Evolutionary conservation across 2,888 invertebrate genomes (phyloP).

Genomic region (Acrobasis repandana): DNA sequence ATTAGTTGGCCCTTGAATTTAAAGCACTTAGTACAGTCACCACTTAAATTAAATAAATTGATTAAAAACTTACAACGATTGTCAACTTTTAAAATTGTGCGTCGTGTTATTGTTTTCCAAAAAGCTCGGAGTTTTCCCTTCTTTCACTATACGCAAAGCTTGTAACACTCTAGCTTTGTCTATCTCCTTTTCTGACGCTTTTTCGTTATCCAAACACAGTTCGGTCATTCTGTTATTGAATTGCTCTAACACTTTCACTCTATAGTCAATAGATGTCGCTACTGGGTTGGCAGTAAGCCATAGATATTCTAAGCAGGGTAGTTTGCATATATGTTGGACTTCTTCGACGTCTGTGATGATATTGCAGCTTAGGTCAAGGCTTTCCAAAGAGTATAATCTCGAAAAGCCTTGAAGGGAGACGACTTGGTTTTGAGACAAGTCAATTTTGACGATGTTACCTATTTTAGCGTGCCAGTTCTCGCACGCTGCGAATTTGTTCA

Average conservation of each 20-base stretch:
- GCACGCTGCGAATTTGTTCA: constrained; percentile 89
- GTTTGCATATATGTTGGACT: constrained; percentile 88
- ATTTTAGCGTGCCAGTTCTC: constrained; percentile 92
- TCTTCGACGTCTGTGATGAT: constrained; percentile 90
- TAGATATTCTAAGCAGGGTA: constrained; percentile 95
- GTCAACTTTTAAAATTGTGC: constrained; percentile 74
- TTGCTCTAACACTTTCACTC: constrained; percentile 93
- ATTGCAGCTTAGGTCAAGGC: constrained; percentile 94
- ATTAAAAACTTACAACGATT: constrained; percentile 31
- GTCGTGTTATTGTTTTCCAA: constrained; percentile 76
- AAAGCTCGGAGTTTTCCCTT: constrained; percentile 85
- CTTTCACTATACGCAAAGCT: constrained; percentile 91
- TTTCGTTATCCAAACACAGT: constrained; percentile 94
- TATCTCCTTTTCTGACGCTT: constrained; percentile 92
- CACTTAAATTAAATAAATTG: constrained; percentile 5
- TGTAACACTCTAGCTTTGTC: constrained; percentile 96
- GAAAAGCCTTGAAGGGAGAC: constrained; percentile 87
- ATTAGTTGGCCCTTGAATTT: constrained; percentile 19
- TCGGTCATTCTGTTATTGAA: constrained; percentile 93
- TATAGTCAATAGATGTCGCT: constrained; percentile 92
- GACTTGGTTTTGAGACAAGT: constrained; percentile 93
- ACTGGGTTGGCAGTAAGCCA: constrained; percentile 95
- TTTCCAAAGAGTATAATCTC: constrained; percentile 93
- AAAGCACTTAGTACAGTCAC: constrained; percentile 20
- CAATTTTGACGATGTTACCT: constrained; percentile 93